phyloP scores from a whole-genome alignment of 2,113 vertebrate species.

The Mandrillus leucophaeus region DNA sequence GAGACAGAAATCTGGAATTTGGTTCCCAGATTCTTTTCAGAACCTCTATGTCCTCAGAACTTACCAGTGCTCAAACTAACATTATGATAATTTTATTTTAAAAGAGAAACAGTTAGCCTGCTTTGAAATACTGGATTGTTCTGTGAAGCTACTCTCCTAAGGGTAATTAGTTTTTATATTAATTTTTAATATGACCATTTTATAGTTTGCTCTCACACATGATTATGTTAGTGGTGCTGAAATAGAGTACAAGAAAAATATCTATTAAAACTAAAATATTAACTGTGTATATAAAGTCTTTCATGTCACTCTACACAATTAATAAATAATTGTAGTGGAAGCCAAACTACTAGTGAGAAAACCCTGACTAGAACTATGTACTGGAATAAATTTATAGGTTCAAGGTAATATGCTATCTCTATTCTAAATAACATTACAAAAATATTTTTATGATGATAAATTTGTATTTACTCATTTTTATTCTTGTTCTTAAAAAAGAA shows the following conservation, averaged over 20 bases:
- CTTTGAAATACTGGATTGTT: background rate
- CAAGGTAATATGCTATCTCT: background rate
- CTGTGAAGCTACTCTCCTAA: background rate
- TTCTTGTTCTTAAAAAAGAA: background rate
- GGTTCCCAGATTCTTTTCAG: background rate
- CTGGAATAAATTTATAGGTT: background rate
- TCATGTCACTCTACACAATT: background rate
- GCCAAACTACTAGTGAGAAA: background rate
- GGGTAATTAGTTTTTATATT: slow-evolving; percentile 52
- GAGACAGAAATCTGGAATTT: background rate
- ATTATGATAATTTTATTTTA: background rate
- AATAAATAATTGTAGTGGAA: background rate
- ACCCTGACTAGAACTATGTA: background rate
- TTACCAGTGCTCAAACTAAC: background rate
- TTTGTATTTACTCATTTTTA: background rate
- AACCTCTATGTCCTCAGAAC: background rate
- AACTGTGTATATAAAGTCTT: background rate
- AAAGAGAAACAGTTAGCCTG: background rate
- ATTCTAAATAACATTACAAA: background rate
- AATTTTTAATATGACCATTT: slow-evolving; percentile 50
- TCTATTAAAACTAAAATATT: background rate
- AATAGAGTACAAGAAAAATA: slow-evolving; percentile 12
- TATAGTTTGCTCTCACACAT: background rate
- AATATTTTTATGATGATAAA: background rate
- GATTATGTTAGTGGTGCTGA: slow-evolving; percentile 19